phyloP scores from a whole-genome alignment of 2,113 vertebrate species.

The Miniopterus natalensis region DNA sequence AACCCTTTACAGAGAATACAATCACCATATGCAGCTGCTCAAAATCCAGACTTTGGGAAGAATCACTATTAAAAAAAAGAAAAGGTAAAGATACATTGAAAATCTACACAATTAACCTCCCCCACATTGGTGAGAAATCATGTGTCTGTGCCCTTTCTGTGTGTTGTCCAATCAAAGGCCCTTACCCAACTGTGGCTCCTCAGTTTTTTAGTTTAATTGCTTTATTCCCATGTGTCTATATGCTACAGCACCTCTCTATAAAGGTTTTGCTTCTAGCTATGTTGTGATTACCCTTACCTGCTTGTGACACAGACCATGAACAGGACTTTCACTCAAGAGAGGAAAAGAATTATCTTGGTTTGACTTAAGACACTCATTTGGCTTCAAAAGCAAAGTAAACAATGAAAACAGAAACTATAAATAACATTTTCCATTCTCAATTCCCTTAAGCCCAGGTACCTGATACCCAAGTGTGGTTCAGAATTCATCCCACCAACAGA shows the following conservation, averaged over 20 bases:
- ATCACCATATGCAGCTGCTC: neutral
- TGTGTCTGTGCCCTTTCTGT: neutral
- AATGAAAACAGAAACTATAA: conserved; percentile 43
- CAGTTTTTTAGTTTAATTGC: neutral
- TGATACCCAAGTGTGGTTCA: conserved; percentile 46
- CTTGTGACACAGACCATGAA: neutral
- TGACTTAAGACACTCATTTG: conserved; percentile 41
- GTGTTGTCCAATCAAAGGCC: neutral
- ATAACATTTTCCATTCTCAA: neutral
- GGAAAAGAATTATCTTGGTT: neutral
- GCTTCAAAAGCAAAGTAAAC: conserved; percentile 29
- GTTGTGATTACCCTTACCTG: neutral
- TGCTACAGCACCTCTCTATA: neutral
- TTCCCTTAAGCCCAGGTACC: conserved; percentile 37
- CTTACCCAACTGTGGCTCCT: neutral
- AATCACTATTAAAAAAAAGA: neutral
- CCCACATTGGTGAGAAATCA: neutral
- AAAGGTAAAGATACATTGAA: neutral
- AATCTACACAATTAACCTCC: neutral
- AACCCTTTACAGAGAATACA: conserved; percentile 32
- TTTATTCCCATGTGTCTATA: neutral
- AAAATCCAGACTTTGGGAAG: neutral
- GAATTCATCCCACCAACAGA: conserved; percentile 58
- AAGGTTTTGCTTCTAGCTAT: neutral
- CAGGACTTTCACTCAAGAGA: neutral